Evolutionary conservation across 2,888 invertebrate species (phyloP), one percentile per base, ranked within the genome.

Genomic region (Patella caerulea): DNA sequence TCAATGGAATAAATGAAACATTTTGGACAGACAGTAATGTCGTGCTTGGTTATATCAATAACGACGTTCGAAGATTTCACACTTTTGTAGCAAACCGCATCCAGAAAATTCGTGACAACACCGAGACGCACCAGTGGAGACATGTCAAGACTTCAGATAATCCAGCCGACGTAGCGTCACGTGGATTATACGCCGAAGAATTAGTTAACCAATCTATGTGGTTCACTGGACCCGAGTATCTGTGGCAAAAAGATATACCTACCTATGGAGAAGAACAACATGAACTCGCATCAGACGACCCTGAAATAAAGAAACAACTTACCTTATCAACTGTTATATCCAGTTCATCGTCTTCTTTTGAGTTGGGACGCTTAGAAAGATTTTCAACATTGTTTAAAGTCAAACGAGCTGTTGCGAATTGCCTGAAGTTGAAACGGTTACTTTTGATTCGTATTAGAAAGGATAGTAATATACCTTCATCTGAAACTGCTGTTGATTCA

Each of bases 71-170:
- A 14, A 52, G 84, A 14, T 86, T 86, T 53, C 84, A 84, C 17
- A 77, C 81, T 0, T 86, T 81, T 75, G 85, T 86, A 19, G 84
- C 83, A 1, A 86, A 86, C 77, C 70, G 86, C 17, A 81, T 86
- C 12, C 82, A 84, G 56, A 73, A 76, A 29, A 84, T 85, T 15
- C 76, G 79, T 15, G 78, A 86, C 15, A 34, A 19, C 3, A 74
- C 83, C 34, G 69, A 77, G 2, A 71, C 81, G n/a, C n/a, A 14
- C 54, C 83, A 85, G 71, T 86, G 84, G 85, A 34, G 54, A 7
- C 80, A 85, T 70, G 75, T 86, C 3, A 52, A 73, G 0, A 78
- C 85, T 7, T 65, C 74, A 12, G 71, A 69, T 12, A 84, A 86
- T 72, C 83, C 83, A n/a, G 86, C 86, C 14, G 85, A 85, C 56